Conservation (phyloP, 2,888 invertebrate genomes). For the Sinohyriopsis cumingii region DNA sequence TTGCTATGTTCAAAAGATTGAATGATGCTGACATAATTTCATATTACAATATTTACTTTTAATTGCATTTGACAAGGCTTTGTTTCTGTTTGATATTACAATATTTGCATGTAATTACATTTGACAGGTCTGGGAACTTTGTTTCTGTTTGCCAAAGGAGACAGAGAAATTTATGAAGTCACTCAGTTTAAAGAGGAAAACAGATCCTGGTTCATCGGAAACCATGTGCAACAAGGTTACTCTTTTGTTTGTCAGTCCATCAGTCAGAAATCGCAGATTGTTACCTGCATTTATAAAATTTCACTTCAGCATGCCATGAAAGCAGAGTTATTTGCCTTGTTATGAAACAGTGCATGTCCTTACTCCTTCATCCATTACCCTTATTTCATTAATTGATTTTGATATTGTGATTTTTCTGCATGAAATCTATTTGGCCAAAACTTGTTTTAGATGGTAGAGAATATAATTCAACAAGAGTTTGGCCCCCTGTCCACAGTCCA, state of each 20-base stretch:
- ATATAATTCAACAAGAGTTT: too few species aligned
- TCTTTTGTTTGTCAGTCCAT: background rate
- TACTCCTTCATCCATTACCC: too few species aligned
- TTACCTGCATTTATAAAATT: background rate
- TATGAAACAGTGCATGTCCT: too few species aligned
- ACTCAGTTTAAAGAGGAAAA: conserved; percentile 56
- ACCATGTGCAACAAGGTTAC: conserved; percentile 57
- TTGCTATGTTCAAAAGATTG: background rate
- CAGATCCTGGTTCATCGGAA: conserved; percentile 63
- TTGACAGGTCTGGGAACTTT: conserved; percentile 43
- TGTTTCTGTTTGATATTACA: conserved; percentile 47
- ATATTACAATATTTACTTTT: background rate
- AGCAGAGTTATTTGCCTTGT: too few species aligned
- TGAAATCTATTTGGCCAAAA: too few species aligned
- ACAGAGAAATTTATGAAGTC: conserved; percentile 52
- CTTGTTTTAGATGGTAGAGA: too few species aligned
- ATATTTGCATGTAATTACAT: background rate
- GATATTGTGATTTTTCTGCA: too few species aligned
- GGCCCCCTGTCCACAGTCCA: too few species aligned
- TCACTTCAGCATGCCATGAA: background rate
- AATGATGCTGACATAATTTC: background rate
- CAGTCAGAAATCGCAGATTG: background rate
- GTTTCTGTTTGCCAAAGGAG: conserved; percentile 52
- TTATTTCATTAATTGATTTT: too few species aligned
- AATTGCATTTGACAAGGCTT: conserved; percentile 32